phyloP scores from a whole-genome alignment of 2,113 vertebrate species.

The Corythornis madagascariensis region DNA sequence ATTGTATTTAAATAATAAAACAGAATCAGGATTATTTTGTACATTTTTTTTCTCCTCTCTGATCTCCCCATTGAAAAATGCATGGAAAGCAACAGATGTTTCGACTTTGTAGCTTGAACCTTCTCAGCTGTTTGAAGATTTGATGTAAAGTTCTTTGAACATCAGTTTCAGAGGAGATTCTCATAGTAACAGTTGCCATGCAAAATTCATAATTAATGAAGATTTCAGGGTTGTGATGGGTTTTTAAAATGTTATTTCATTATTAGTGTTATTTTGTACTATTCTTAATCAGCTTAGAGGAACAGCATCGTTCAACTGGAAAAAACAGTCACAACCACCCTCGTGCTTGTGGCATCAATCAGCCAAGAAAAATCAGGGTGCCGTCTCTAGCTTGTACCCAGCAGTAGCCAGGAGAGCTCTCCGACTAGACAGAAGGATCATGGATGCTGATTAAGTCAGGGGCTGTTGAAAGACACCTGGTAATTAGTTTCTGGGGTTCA shows the following conservation, averaged over 20 bases:
- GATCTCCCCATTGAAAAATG: slow-evolving; percentile 73
- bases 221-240: slow-evolving; percentile 60
- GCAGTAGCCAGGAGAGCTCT: neutral
- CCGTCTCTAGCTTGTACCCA: neutral
- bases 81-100: slow-evolving; percentile 76
- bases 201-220: slow-evolving; percentile 75
- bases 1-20: slow-evolving; percentile 75
- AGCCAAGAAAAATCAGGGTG: neutral
- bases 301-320: neutral
- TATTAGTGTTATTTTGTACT: slow-evolving; percentile 51
- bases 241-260: slow-evolving; percentile 50
- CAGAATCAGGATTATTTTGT: slow-evolving; percentile 72
- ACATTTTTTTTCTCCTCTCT: slow-evolving; percentile 58
- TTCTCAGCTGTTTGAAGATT: slow-evolving; percentile 68
- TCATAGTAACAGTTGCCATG: slow-evolving; percentile 80
- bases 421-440: neutral
- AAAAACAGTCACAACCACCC: neutral
- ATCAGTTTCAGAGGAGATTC: slow-evolving; percentile 72
- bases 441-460: neutral
- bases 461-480: neutral
- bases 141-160: slow-evolving; percentile 65
- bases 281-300: slow-evolving; percentile 29
- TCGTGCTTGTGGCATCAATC: rapidly evolving
- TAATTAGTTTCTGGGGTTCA: neutral
- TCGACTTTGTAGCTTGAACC: slow-evolving; percentile 73